phyloP scores from a whole-genome alignment of 2,797 vertebrate genomes.

The Sebastes nivosus region DNA sequence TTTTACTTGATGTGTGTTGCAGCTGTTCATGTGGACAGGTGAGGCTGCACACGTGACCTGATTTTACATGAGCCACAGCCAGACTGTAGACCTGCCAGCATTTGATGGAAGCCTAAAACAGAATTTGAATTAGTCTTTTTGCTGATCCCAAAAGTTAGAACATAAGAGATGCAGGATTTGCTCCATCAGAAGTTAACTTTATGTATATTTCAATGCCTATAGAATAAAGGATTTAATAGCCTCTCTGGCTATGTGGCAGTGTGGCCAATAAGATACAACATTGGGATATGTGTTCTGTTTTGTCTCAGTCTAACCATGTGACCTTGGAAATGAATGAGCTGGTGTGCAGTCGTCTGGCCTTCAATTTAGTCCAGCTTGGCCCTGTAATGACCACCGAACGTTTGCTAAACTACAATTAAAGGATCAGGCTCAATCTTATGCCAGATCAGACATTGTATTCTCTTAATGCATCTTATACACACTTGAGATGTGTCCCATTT shows the following conservation, averaged over 20 bases:
- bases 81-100: constrained; percentile 18
- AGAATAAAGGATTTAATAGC: constrained; percentile 17
- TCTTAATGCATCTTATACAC: constrained; percentile 8
- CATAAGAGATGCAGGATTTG: background rate
- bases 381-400: constrained; percentile 52
- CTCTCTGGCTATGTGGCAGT: background rate
- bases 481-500: constrained; percentile 39
- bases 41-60: background rate
- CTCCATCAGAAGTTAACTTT: background rate
- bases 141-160: constrained; percentile 28
- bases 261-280: background rate
- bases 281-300: constrained; percentile 41
- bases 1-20: background rate
- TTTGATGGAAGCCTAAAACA: constrained; percentile 57
- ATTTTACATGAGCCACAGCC: background rate
- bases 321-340: constrained; percentile 46
- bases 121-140: constrained; percentile 26
- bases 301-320: constrained; percentile 24
- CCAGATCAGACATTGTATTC: constrained; percentile 29
- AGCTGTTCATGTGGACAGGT: constrained; percentile 13
- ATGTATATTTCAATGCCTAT: constrained; percentile 14
- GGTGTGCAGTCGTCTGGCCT: constrained; percentile 49
- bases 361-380: constrained; percentile 6
- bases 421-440: constrained; percentile 3
- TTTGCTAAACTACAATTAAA: constrained; percentile 48